Percentiles rank a stretch among this genome's conserved stretches.
Evolutionary conservation across 2,797 vertebrate species (phyloP).

Genomic region (Acanthiza pusilla): DNA sequence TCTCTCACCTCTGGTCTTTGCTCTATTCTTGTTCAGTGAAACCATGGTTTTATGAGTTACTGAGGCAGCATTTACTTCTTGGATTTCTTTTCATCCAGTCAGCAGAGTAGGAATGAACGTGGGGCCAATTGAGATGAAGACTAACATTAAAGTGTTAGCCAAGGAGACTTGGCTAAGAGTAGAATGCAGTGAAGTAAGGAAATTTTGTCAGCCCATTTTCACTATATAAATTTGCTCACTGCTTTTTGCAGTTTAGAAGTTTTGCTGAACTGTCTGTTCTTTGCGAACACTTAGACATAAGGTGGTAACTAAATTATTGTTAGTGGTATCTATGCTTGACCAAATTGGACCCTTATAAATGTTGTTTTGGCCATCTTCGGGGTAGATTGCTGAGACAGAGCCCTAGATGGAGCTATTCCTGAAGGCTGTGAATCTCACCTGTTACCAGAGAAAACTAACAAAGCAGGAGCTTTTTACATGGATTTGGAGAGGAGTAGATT

Average conservation of each 20-base stretch:
- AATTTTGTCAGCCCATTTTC: not conserved
- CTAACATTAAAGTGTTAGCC: not conserved
- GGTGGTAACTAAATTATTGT: not conserved
- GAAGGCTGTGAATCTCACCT: not conserved
- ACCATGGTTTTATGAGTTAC: not conserved
- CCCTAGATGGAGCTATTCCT: not conserved
- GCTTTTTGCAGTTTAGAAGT: not conserved
- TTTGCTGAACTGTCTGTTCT: not conserved
- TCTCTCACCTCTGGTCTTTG: not conserved
- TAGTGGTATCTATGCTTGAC: not conserved
- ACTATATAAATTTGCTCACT: not conserved
- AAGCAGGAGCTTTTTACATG: not conserved
- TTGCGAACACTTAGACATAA: not conserved
- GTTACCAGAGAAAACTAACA: not conserved
- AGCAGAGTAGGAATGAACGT: not conserved
- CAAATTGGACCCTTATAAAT: not conserved
- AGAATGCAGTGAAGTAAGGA: not conserved
- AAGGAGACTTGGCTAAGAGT: not conserved
- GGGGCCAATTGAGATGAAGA: not conserved
- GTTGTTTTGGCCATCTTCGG: not conserved
- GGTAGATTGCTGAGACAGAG: not conserved
- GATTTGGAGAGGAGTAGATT: not conserved
- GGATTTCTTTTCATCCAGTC: not conserved
- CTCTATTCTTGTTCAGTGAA: not conserved
- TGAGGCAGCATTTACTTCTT: not conserved